A percentile compares a stretch with the other conserved stretches of the same genome.
These are phyloP conservation scores for Nixonia krombeini DNA, from an alignment of 1,140 invertebrate genomes.

Conservation along the genomic window DNA sequence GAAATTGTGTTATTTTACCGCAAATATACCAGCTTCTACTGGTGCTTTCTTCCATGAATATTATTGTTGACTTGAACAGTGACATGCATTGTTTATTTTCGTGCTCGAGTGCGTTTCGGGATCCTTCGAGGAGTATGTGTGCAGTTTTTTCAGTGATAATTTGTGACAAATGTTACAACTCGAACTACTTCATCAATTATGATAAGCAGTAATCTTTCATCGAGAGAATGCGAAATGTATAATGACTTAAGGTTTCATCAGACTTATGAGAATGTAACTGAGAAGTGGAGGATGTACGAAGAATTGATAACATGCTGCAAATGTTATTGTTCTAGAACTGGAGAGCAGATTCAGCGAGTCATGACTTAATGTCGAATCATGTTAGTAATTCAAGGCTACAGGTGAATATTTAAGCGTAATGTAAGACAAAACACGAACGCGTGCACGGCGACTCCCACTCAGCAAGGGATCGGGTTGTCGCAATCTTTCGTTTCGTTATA, in stretches of 20 bases:
- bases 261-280: constrained; percentile 13
- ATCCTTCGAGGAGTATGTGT: constrained; percentile 29
- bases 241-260: constrained; percentile 20
- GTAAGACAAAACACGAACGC: constrained; percentile 11
- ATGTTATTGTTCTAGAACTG: constrained; percentile 20
- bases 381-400: constrained; percentile 14
- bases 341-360: not conserved
- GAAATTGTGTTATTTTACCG: constrained; percentile 19
- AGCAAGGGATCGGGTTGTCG: constrained; percentile 56
- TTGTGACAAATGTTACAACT: constrained; percentile 27
- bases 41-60: constrained; percentile 41
- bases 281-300: constrained; percentile 27
- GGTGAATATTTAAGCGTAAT: constrained; percentile 36
- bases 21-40: constrained; percentile 4
- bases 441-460: constrained; percentile 49
- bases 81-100: constrained; percentile 14
- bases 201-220: not conserved
- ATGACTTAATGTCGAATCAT: constrained; percentile 16
- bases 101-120: constrained; percentile 10
- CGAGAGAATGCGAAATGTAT: constrained; percentile 13
- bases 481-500: constrained; percentile 48
- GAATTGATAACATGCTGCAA: constrained; percentile 27
- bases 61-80: constrained; percentile 5
- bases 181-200: constrained; percentile 25
- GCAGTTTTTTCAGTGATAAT: constrained; percentile 31